phyloP scores from a whole-genome alignment of 92 coral and sea anemone genomes.

The Desmophyllum pertusum region DNA sequence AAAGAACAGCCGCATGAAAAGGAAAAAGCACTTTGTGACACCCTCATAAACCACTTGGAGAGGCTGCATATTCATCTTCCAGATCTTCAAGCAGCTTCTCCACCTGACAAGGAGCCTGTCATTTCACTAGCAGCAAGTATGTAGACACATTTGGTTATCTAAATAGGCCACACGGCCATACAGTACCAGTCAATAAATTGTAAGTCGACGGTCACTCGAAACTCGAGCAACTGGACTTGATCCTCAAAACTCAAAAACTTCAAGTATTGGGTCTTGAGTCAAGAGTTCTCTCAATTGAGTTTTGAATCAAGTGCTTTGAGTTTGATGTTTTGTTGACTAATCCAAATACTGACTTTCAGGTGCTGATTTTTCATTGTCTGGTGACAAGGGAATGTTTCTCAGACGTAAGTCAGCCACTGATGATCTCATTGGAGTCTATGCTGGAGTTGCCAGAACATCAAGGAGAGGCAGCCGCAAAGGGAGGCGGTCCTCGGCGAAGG shows the following conservation, averaged over 20 bases:
- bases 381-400: constrained; percentile 73
- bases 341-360: background rate
- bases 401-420: constrained; percentile 66
- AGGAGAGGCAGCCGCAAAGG: constrained; percentile 86
- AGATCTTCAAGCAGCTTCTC: background rate
- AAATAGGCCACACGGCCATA: too few species aligned
- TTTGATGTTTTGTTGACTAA: background rate
- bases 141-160: too few species aligned
- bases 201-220: too few species aligned
- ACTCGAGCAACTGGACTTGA: too few species aligned
- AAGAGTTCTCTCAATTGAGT: too few species aligned
- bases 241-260: too few species aligned
- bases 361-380: constrained; percentile 35
- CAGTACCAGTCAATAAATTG: too few species aligned
- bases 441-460: constrained; percentile 52
- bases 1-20: constrained; percentile 55
- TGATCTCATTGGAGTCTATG: constrained; percentile 84
- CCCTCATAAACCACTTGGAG: constrained; percentile 68
- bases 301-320: background rate
- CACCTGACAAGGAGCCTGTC: constrained; percentile 19
- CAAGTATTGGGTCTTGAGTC: too few species aligned
- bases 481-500: constrained; percentile 59
- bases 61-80: constrained; percentile 37
- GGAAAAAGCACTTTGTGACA: constrained; percentile 65
- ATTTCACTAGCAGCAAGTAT: constrained; percentile 7